Base-by-base conservation (phyloP, 2,797 vertebrate genomes). In the Lepus townsendii region DNA sequence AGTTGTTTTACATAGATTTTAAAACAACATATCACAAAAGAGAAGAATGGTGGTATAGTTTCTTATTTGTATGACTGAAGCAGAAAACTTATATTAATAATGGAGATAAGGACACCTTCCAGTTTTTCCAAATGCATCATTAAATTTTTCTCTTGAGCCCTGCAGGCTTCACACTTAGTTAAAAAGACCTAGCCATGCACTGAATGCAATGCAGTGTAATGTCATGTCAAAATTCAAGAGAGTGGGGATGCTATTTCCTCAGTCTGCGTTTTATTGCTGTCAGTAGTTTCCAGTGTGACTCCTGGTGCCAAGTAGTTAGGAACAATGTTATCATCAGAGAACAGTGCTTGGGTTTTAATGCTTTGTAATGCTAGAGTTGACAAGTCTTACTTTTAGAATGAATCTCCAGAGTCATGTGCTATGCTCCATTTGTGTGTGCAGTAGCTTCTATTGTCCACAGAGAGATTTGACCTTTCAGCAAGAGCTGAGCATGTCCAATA, bases 281-380 rank as follows among this genome's bases (percentile, higher is more conserved):
- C 47, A 24, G 47, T 88, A 38, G 30, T 93, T 89, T 96, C 78
- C 75, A 92, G 54, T 66, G 13, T 47, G 52, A 90, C 27, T 95
- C 57, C 63, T 77, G 71, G 66, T 92, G 85, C 93, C 96, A 96
- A 93, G 75, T 52, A 92, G 66, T 85, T 95, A 88, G 83, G 79
- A 85, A 96, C 88, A 97, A 96, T 96, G 96, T 94, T 97, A 96
- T 94, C 96, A 62, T 80, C 63, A 79, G 75, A 87, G 68, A 93
- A 62, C 93, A 95, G 93, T 80, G 86, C 0, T 79, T 82, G 72
- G 88, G 72, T 91, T 96, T 95, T 96, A 96, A 91, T 75, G 72
- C 68, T 88, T 77, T 88, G 76, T 76, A 94, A 85, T 38, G 75
- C 54, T 66, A 65, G 54, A 86, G 52, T 60, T 77, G 90, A 96